Base-by-base conservation (phyloP, 2,113 vertebrate species). In the Silurus meridionalis region DNA sequence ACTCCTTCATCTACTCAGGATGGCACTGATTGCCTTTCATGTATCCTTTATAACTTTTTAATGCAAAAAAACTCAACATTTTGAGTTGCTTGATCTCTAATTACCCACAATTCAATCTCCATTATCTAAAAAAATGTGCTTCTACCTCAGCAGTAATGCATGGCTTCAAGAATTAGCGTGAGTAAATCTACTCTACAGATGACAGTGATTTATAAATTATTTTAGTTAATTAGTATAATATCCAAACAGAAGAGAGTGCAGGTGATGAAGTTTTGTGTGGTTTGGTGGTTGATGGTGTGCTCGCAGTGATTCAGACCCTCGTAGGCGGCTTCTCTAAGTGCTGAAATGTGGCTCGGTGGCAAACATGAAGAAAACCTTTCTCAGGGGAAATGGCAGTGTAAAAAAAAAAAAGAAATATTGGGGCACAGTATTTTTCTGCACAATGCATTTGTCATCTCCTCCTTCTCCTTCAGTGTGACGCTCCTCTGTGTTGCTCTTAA, bases 221-320 rank as follows among this genome's bases (percentile, higher is more conserved):
- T n/a, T 25, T 48, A 4, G 10, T 13, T 81, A 63, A 79, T 80
- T 60, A 60, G 37, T 37, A 37, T 37, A 37, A 37, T 80, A 80
- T 46, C 53, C 78, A 28, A 80, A 63, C 60, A 64, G 60, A 82
- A 66, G 61, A 64, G 60, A 50, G 21, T 21, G 61, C 80, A 64
- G 80, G 61, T 82, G 66, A 50, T 66, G 58, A 66, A 52, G 80
- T 82, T 82, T 60, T 25, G 80, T 48, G 19, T 17, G 19, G 79
- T 48, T 19, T 63, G 80, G 80, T 19, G 11, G 58, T n/a, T 28
- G 37, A 48, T 81, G 60, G 58, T 81, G 80, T n/a, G 8, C 46
- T 82, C n/a, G 66, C 10, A 66, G 60, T 66, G 60, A 82, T 82
- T 82, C 80, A 82, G 80, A 82, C 25, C 60, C 48, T 25, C 5